A percentile compares a stretch with the other conserved stretches of the same genome.
Conservation (phyloP, 2,888 invertebrate genomes). For the Hofmannophila pseudospretella region DNA sequence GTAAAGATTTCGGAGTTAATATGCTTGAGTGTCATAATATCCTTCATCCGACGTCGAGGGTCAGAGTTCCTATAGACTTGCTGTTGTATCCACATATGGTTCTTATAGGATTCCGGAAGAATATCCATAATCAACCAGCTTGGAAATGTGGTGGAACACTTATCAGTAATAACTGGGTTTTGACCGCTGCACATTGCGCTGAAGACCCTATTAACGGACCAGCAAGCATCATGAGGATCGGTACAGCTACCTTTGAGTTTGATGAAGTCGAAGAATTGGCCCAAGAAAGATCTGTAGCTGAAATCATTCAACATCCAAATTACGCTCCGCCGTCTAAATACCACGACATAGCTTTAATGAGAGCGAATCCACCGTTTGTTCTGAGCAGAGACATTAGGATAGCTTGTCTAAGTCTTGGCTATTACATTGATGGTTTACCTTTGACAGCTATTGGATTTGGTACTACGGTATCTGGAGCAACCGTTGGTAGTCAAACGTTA, state of each 20-base stretch:
- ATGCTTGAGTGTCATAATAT: constrained; percentile 71
- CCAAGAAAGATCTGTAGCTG: constrained; percentile 65
- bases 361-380: constrained; percentile 62
- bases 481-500: constrained; percentile 56
- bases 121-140: constrained; percentile 18
- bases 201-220: constrained; percentile 62
- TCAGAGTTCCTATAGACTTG: constrained; percentile 62
- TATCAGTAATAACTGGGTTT: constrained; percentile 57
- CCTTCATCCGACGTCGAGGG: constrained; percentile 39
- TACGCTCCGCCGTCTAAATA: constrained; percentile 76
- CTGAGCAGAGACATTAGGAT: constrained; percentile 78
- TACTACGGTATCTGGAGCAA: constrained; percentile 61
- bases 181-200: constrained; percentile 67
- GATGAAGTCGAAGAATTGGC: constrained; percentile 67
- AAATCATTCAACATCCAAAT: constrained; percentile 71
- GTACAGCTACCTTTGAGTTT: constrained; percentile 72
- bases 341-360: constrained; percentile 83
- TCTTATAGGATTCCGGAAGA: constrained; percentile 53
- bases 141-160: constrained; percentile 72
- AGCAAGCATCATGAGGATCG: constrained; percentile 71
- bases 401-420: constrained; percentile 73
- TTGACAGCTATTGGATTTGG: constrained; percentile 82
- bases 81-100: constrained; percentile 82
- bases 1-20: constrained; percentile 46
- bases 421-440: constrained; percentile 31